Conservation (phyloP, 2,113 vertebrate species). For the Trichomycterus rosablanca region DNA sequence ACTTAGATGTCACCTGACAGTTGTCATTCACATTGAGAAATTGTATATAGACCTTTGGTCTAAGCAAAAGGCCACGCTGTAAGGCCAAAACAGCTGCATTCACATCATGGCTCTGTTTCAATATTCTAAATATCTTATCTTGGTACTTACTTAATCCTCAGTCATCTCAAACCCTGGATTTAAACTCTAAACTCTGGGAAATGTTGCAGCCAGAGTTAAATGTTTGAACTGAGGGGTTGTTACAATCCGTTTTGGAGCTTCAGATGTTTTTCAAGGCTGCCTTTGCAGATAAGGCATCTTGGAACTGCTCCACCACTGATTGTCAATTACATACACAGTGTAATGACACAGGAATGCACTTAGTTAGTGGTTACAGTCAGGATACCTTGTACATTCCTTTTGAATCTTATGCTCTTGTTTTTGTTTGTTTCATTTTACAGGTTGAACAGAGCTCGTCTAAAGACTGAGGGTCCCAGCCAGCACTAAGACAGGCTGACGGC, state of each 20-base stretch:
- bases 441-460: not conserved
- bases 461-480: not conserved
- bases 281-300: slow-evolving; percentile 22
- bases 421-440: slow-evolving; percentile 22
- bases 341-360: slow-evolving; percentile 30
- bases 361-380: slow-evolving; percentile 13
- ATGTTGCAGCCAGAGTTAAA: slow-evolving; percentile 8
- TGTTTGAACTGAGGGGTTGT: not conserved
- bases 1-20: too few species aligned
- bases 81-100: not conserved
- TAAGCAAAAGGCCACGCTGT: slow-evolving; percentile 37
- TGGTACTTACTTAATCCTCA: slow-evolving; percentile 26
- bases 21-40: too few species aligned
- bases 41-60: slow-evolving; percentile 13
- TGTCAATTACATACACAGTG: slow-evolving; percentile 3
- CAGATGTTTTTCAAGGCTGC: slow-evolving; percentile 24
- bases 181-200: slow-evolving; percentile 2
- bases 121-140: slow-evolving; percentile 24
- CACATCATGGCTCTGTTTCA: too few species aligned
- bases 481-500: not conserved
- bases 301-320: slow-evolving; percentile 12
- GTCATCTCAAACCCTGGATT: slow-evolving; percentile 7
- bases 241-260: slow-evolving; percentile 13
- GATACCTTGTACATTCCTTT: not conserved
- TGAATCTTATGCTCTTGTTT: slow-evolving; percentile 4